phyloP scores from a whole-genome alignment of 2,888 invertebrate species.

The Epicampocera succincta region DNA sequence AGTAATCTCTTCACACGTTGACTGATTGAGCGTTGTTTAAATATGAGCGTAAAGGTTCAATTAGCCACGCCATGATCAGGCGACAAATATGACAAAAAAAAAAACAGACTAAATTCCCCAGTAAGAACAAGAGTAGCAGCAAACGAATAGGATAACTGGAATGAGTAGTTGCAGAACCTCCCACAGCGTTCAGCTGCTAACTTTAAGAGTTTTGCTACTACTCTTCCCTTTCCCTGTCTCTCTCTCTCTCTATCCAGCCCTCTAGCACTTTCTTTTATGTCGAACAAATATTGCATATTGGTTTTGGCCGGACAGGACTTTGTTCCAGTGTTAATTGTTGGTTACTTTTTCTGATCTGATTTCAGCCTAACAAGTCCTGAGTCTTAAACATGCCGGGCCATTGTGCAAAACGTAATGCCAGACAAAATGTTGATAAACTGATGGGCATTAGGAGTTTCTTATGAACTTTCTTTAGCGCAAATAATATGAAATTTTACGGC shows the following conservation, averaged over 20 bases:
- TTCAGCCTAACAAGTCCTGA: conserved; percentile 51
- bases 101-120: not conserved
- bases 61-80: conserved; percentile 65
- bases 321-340: conserved; percentile 72
- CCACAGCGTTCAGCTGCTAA: conserved; percentile 48
- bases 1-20: not conserved
- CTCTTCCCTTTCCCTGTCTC: not conserved
- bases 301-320: conserved; percentile 31
- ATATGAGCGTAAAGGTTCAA: conserved; percentile 68
- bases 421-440: conserved; percentile 5
- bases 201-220: not conserved
- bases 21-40: conserved; percentile 46
- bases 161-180: conserved; percentile 33
- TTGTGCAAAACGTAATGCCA: conserved; percentile 14
- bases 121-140: not conserved
- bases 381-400: conserved; percentile 21
- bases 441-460: not conserved
- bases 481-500: conserved; percentile 63
- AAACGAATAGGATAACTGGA: not conserved
- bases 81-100: conserved; percentile 50
- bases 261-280: not conserved
- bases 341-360: conserved; percentile 25
- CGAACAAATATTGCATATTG: conserved; percentile 24
- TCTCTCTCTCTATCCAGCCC: not conserved
- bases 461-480: conserved; percentile 16